phyloP scores from a whole-genome alignment of 2,888 invertebrate species.

The Scaptomyza flava region DNA sequence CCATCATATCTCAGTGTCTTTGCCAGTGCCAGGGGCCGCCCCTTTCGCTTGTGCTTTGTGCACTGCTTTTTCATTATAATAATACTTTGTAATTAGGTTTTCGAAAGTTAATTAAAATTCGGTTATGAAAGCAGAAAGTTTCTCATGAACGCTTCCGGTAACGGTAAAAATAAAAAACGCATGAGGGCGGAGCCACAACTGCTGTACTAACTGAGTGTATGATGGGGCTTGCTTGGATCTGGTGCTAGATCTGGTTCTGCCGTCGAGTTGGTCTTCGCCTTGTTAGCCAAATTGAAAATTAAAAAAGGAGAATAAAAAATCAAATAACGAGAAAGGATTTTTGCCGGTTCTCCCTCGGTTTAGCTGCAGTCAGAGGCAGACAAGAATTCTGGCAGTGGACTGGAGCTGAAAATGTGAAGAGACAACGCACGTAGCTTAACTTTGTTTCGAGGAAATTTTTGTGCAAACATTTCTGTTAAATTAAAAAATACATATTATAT shows the following conservation, averaged over 20 bases:
- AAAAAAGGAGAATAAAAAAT: not conserved
- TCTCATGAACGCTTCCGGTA: constrained; percentile 82
- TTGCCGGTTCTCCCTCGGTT: constrained; percentile 13
- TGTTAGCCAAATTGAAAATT: constrained; percentile 60
- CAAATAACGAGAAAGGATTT: constrained; percentile 34
- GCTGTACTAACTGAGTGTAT: constrained; percentile 20
- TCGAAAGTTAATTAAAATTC: constrained; percentile 85
- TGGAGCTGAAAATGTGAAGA: constrained; percentile 43
- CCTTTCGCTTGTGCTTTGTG: constrained; percentile 69
- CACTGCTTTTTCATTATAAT: constrained; percentile 83
- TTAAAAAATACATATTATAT: constrained; percentile 84
- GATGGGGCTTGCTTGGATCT: constrained; percentile 24
- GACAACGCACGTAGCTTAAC: constrained; percentile 61
- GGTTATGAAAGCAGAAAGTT: constrained; percentile 84
- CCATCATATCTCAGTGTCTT: constrained; percentile 1
- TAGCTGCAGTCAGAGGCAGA: constrained; percentile 49
- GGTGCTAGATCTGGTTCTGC: constrained; percentile 38
- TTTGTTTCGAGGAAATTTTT: constrained; percentile 80
- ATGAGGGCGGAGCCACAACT: constrained; percentile 49
- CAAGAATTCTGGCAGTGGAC: constrained; percentile 32
- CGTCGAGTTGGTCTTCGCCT: constrained; percentile 28
- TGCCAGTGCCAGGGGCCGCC: constrained; percentile 29
- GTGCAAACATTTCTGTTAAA: constrained; percentile 83
- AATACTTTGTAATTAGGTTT: constrained; percentile 85
- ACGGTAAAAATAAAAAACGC: constrained; percentile 68